These are phyloP conservation scores for Darevskia nairensis DNA, from an alignment of 2,797 vertebrate species.

Conservation along the genomic window DNA sequence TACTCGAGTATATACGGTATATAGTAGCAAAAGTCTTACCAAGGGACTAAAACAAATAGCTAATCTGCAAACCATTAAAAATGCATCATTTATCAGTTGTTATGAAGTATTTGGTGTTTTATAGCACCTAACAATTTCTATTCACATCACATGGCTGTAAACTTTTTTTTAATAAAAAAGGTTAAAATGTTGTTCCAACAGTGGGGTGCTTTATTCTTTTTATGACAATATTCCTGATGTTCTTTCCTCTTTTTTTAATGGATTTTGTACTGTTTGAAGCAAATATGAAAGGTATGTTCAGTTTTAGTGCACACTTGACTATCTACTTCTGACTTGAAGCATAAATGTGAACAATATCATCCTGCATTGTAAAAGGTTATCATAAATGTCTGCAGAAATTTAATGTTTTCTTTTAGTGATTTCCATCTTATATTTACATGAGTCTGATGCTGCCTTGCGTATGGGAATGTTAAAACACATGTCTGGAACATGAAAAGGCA, in stretches of 20 bases:
- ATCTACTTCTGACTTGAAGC: conserved; percentile 51
- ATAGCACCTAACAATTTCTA: conserved; percentile 31
- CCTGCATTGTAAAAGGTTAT: conserved; percentile 39
- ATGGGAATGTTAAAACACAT: background rate
- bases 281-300: conserved; percentile 47
- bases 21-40: conserved; percentile 52
- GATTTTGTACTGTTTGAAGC: conserved; percentile 37
- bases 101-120: conserved; percentile 69
- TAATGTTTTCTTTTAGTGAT: background rate
- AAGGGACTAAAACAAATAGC: conserved; percentile 66
- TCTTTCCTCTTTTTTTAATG: conserved; percentile 10
- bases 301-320: conserved; percentile 45
- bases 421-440: background rate
- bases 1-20: no score
- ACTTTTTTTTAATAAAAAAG: conserved; percentile 68
- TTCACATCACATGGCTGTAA: conserved; percentile 51
- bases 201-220: conserved; percentile 43
- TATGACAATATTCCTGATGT: conserved; percentile 51
- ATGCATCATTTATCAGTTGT: conserved; percentile 63
- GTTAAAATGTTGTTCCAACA: conserved; percentile 44
- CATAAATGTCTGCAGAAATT: conserved; percentile 63
- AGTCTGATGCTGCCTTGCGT: background rate
- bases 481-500: no score
- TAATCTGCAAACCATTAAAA: conserved; percentile 73
- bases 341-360: conserved; percentile 40